These are phyloP conservation scores for Paratrypauchen microcephalus DNA, from an alignment of 2,797 vertebrate species.

Conservation along the genomic window DNA sequence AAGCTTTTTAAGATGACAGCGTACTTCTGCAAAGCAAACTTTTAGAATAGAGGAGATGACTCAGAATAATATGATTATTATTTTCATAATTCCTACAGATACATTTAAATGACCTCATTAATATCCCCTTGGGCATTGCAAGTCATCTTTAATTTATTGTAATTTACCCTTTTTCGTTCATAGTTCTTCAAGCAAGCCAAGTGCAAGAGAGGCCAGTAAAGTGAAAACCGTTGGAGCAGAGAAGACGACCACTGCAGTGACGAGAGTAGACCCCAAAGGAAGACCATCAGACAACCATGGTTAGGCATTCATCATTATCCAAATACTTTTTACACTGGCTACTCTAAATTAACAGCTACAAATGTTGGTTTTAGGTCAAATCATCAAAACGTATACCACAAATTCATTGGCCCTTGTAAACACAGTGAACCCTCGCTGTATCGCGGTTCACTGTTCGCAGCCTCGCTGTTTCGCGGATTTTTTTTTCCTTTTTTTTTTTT, in stretches of 20 bases:
- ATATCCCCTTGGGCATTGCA: neutral
- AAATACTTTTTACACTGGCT: neutral
- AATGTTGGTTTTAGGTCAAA: neutral
- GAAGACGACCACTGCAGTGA: slow-evolving; percentile 68
- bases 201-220: slow-evolving; percentile 74
- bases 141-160: neutral
- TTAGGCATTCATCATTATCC: slow-evolving; percentile 57
- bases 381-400: too few relatives aligned
- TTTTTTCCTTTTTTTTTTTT: too few relatives aligned
- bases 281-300: slow-evolving; percentile 81
- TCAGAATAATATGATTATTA: neutral
- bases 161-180: slow-evolving; percentile 36
- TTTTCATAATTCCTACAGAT: neutral
- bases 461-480: too few relatives aligned
- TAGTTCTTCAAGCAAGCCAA: slow-evolving; percentile 81
- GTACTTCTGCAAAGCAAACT: neutral
- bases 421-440: too few relatives aligned
- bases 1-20: slow-evolving; percentile 2
- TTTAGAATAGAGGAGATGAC: neutral
- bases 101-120: neutral
- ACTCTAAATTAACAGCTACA: neutral
- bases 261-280: slow-evolving; percentile 75
- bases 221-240: slow-evolving; percentile 72
- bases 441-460: too few relatives aligned
- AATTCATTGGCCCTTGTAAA: too few relatives aligned